Evolutionary conservation across 2,797 vertebrate genomes (phyloP), one percentile per base, ranked within the genome.

Genomic region (Vultur gryphus): DNA sequence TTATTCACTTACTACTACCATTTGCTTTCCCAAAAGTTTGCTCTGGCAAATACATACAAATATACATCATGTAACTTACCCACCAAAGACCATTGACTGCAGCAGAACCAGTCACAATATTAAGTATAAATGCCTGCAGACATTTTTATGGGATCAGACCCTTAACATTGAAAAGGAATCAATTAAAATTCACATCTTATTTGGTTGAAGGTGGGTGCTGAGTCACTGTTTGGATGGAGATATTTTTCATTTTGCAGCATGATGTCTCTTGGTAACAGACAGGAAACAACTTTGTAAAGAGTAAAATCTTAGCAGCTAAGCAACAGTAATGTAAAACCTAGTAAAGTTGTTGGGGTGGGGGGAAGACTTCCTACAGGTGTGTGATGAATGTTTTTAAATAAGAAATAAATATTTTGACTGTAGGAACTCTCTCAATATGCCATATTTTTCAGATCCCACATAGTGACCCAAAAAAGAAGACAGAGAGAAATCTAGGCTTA

Each of bases 261-360:
- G 35, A 35, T 84, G 15, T 69, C n/a, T 70, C 24, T 48, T 43
- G 73, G 39, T 86, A 79, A 35, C 21, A 84, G 35, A 54, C 11
- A 64, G 44, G 31, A 89, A 84, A 76, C 13, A 41, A 54, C 15
- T 90, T 55, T 18, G 8, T 29, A 48, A 58, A n/a, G n/a, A 57
- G 24, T 46, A 31, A 84, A 26, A 66, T 31, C 18, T 70, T 23
- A 89, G 51, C 80, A 64, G 51, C 29, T 39, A 18, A 90, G n/a
- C 39, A 86, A 23, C 8, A 16, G 24, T 9, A 37, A 55, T 21
- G 13, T 48, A 25, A 85, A 91, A 58, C 7, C 33, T 29, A 48
- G 25, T n/a, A 6, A 70, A 61, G 57, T 6, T 65, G 5, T 49
- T 0, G 0, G 31, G 26, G 2, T 3, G 0, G 3, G 29, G 11